Percentiles rank a stretch among this genome's conserved stretches.
Evolutionary conservation across 2,113 vertebrate species (phyloP).

Genomic region (Calonectris borealis): DNA sequence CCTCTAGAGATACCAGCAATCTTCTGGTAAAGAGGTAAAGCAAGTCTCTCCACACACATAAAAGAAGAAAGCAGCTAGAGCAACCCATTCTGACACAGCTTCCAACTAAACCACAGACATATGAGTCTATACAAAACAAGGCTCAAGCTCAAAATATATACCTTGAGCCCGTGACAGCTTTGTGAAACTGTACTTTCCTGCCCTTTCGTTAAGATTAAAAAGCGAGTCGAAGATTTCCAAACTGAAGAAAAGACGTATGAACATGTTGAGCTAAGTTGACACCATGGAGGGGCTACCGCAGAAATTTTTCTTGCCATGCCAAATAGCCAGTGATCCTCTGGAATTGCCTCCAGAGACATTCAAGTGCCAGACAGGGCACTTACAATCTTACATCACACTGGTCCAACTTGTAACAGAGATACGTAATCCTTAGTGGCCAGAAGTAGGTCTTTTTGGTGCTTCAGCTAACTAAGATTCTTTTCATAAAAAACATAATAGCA

Average conservation of each 20-base stretch:
- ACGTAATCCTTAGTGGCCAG: neutral
- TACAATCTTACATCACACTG: neutral
- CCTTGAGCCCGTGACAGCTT: neutral
- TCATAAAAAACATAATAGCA: neutral
- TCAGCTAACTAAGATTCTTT: neutral
- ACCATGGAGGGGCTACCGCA: neutral
- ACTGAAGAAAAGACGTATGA: neutral
- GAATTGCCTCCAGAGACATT: neutral
- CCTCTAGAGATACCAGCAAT: neutral
- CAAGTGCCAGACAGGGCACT: neutral
- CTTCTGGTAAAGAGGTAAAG: neutral
- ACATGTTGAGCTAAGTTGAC: neutral
- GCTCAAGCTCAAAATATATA: neutral
- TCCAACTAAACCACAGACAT: neutral
- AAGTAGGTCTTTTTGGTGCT: neutral
- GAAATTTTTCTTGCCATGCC: neutral
- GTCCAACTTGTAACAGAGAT: neutral
- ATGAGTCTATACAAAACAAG: neutral
- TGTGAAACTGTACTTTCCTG: neutral
- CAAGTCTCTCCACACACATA: neutral
- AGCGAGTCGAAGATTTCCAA: neutral
- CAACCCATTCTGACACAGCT: neutral
- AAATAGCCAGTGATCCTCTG: neutral
- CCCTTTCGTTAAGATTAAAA: neutral
- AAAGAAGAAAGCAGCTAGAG: neutral